These are phyloP conservation scores for Xylocopa sonorina DNA, from an alignment of 1,140 invertebrate species.

Conservation along the genomic window DNA sequence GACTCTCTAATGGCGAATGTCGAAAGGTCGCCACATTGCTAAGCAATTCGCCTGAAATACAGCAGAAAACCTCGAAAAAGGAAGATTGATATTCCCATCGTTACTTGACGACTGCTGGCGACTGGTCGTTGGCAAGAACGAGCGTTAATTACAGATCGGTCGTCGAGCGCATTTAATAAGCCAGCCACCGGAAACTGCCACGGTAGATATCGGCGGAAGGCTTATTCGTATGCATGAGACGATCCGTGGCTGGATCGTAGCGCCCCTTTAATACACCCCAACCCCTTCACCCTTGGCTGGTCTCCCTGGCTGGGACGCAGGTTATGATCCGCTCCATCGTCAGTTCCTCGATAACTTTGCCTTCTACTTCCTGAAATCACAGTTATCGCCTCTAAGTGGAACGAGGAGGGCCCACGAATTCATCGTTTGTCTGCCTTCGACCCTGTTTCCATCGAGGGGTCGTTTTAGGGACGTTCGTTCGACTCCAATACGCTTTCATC, in stretches of 20 bases:
- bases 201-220: slow-evolving; percentile 8
- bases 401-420: not conserved
- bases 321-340: slow-evolving; percentile 39
- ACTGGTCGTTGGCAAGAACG: not conserved
- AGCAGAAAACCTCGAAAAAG: no score
- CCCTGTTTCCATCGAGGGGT: no score
- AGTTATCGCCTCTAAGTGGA: slow-evolving; percentile 50
- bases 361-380: slow-evolving; percentile 50
- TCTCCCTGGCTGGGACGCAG: not conserved
- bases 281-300: slow-evolving; percentile 33
- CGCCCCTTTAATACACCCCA: slow-evolving; percentile 63
- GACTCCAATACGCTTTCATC: no score
- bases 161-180: slow-evolving; percentile 50
- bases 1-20: no score
- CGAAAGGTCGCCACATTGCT: no score
- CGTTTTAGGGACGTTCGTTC: no score
- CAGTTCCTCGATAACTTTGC: slow-evolving; percentile 45
- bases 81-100: not conserved
- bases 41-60: no score
- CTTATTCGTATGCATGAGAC: slow-evolving; percentile 63
- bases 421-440: no score
- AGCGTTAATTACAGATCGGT: slow-evolving; percentile 34
- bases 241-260: slow-evolving; percentile 33
- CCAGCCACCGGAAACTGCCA: slow-evolving; percentile 25
- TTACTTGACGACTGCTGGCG: not conserved